Evolutionary conservation across 2,888 invertebrate species (phyloP), one percentile per base, ranked within the genome.

Genomic region (Caenorhabditis japonica): DNA sequence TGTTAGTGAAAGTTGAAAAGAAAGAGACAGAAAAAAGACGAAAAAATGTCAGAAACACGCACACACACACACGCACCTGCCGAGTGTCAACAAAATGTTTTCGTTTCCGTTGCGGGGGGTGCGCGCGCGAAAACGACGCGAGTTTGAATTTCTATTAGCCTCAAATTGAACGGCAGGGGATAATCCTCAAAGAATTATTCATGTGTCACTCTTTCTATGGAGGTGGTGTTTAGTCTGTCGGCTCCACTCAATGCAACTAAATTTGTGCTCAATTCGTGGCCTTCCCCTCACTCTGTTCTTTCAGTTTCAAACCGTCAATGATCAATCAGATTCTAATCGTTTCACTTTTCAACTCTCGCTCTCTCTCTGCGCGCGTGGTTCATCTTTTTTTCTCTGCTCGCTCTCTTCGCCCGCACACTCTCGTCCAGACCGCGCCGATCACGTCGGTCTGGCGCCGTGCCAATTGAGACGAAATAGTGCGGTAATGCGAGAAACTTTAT

Each of bases 401-500:
- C 53, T 60, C 49, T 23, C 19, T 23, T 19, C n/a, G n/a, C 12
- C 10, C 19, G 19, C 27, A 64, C 56, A 19, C 25, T 44, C 53
- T 62, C 25, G 13, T 15, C 4, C 30, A 27, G 17, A n/a, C n/a
- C 30, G 30, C 30, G 10, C 30, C 5, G 51, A 51, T 51, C 51
- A 38, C 38, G 62, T 43, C 47, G 19, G 46, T 47, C 46, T 55
- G 62, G 62, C 62, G 55, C 62, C 47, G 41, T 39, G 55, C 62
- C 62, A 64, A 49, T 10, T 30, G 47, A 30, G 34, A 27, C 13
- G 62, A 64, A 55, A 55, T 3, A 64, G 44, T 4, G 39, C 3
- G 47, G 47, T 27, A 12, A 19, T 25, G 30, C 13, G 60, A 23
- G 61, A 38, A 21, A 15, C 23, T 25, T 39, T 39, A 17, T 19